phyloP scores from a whole-genome alignment of 1,140 invertebrate species.

The Aphidius gifuensis region DNA sequence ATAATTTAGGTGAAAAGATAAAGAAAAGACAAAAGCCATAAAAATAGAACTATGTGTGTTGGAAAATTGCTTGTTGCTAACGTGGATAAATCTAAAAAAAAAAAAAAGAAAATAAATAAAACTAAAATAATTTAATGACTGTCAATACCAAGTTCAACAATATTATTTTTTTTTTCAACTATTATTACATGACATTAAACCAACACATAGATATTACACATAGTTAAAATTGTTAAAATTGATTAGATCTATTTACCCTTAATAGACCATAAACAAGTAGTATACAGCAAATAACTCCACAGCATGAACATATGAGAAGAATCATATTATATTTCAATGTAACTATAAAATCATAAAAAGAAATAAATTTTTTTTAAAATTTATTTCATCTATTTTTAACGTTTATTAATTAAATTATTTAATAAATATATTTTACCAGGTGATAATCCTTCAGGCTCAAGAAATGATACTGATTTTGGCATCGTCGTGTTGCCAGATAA shows the following conservation, averaged over 20 bases:
- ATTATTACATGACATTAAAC: too few species aligned
- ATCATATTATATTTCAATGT: conserved; percentile 54
- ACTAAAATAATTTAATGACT: too few species aligned
- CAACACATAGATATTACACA: too few species aligned
- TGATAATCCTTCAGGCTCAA: conserved; percentile 54
- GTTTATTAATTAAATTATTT: not conserved
- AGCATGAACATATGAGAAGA: conserved; percentile 51
- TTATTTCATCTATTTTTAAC: not conserved
- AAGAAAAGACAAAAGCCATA: too few species aligned
- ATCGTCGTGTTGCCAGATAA: conserved; percentile 46
- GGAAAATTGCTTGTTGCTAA: too few species aligned
- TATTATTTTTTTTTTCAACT: too few species aligned
- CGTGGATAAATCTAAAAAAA: too few species aligned
- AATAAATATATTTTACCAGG: conserved; percentile 45
- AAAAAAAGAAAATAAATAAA: too few species aligned
- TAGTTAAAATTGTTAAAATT: too few species aligned
- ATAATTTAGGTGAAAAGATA: too few species aligned
- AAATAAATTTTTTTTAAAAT: conserved; percentile 19
- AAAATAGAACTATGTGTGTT: too few species aligned
- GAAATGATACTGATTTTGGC: conserved; percentile 47
- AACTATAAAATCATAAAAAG: conserved; percentile 43
- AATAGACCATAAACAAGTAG: conserved; percentile 55
- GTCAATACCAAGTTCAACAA: too few species aligned
- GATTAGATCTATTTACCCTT: conserved; percentile 39
- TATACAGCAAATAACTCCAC: conserved; percentile 54